Percentiles rank a stretch among this genome's conserved stretches.
Conservation (phyloP, 2,797 vertebrate species). For the Eupleurogrammus muticus region DNA sequence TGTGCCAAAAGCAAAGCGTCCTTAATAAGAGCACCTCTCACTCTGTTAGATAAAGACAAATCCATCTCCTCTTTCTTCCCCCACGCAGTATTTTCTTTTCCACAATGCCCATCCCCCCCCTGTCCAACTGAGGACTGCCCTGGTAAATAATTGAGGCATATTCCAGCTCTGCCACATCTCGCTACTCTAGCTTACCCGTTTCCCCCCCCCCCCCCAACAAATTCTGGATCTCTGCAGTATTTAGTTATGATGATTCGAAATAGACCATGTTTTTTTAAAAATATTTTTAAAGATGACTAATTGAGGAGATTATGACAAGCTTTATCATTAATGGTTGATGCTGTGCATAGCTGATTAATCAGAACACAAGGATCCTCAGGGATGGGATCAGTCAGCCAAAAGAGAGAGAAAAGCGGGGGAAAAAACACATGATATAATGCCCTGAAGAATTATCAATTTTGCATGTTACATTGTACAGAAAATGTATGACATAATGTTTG, state of each 20-base stretch:
- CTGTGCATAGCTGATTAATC: neutral
- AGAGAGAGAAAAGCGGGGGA: neutral
- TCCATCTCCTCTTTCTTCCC: constrained; percentile 50
- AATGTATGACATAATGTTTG: neutral
- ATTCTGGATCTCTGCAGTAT: constrained; percentile 19
- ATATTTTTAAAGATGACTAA: neutral
- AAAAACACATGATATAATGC: neutral
- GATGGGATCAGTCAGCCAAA: neutral
- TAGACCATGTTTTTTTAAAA: neutral
- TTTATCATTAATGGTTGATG: neutral
- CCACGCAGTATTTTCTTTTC: constrained; percentile 47
- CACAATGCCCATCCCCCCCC: constrained; percentile 64
- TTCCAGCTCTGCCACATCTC: constrained; percentile 36
- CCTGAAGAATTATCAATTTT: neutral
- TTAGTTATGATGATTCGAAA: constrained; percentile 3
- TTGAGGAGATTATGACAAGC: neutral
- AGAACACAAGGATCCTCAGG: neutral
- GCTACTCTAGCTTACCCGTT: constrained; percentile 31
- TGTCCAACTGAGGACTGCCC: constrained; percentile 53
- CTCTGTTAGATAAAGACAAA: constrained; percentile 55
- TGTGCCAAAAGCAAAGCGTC: constrained; percentile 30
- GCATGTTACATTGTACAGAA: neutral
- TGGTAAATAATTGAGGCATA: constrained; percentile 79
- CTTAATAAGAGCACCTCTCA: constrained; percentile 22
- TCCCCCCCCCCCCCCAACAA: neutral